A percentile compares a stretch with the other conserved stretches of the same genome.
Conservation (phyloP, 2,888 invertebrate genomes). For the Hedya salicella region DNA sequence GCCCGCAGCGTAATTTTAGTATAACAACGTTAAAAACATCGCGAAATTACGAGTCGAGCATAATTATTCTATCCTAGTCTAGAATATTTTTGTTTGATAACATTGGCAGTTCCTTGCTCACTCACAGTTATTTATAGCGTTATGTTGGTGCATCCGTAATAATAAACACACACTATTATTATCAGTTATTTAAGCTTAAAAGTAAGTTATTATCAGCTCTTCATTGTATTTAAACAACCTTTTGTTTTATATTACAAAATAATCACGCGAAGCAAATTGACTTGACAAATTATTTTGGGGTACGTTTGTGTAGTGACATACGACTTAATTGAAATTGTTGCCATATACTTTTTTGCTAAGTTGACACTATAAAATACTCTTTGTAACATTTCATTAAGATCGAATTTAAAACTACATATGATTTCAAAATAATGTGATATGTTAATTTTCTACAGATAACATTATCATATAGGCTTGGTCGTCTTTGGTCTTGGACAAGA, state of each 20-base stretch:
- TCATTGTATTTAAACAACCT: constrained; percentile 17
- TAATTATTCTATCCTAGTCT: constrained; percentile 38
- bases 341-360: neutral
- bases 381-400: neutral
- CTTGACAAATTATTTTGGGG: constrained; percentile 12
- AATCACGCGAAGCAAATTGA: constrained; percentile 28
- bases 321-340: neutral
- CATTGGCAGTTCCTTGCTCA: constrained; percentile 34
- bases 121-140: constrained; percentile 38
- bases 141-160: constrained; percentile 32
- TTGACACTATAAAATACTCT: neutral
- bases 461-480: too few relatives aligned
- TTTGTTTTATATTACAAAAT: constrained; percentile 37
- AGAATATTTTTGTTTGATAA: constrained; percentile 44
- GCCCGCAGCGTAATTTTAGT: constrained; percentile 7
- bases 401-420: neutral
- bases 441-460: neutral
- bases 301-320: neutral
- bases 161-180: constrained; percentile 5
- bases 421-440: neutral
- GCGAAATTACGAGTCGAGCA: constrained; percentile 10
- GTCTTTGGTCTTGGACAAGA: too few relatives aligned
- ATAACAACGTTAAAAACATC: constrained; percentile 18
- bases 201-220: neutral
- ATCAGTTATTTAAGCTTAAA: neutral